phyloP scores from a whole-genome alignment of 2,113 vertebrate genomes.

The Lasiurus cinereus region DNA sequence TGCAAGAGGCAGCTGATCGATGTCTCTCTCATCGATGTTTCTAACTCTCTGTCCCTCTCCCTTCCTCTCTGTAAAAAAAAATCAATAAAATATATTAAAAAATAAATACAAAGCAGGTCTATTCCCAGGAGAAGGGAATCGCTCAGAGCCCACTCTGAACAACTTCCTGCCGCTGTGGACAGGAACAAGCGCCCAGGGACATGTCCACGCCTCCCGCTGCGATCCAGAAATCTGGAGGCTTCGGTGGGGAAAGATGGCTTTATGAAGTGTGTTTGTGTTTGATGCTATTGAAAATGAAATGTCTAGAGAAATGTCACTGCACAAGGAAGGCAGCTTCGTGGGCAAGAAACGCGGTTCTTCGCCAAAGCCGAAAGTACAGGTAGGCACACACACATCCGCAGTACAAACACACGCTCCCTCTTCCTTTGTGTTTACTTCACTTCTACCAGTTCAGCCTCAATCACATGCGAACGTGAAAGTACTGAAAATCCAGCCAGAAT shows the following conservation, averaged over 20 bases:
- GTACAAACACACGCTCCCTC: not conserved
- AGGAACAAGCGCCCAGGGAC: accelerated
- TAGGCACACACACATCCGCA: not conserved
- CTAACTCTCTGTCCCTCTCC: no score
- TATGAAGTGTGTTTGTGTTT: not conserved
- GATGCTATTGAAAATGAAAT: conserved; percentile 62
- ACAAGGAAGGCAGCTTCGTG: not conserved
- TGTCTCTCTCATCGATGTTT: no score
- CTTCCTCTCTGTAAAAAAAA: no score
- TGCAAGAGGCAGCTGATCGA: no score
- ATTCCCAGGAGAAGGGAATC: not conserved
- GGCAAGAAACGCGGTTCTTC: not conserved
- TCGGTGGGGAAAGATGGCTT: not conserved
- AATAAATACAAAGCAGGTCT: not conserved
- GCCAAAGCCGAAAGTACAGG: not conserved
- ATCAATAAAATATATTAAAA: no score
- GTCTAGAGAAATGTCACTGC: conserved; percentile 64
- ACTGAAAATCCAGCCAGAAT: not conserved
- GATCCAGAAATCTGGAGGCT: not conserved
- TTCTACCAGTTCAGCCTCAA: not conserved
- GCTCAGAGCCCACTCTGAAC: accelerated
- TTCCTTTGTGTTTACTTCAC: not conserved
- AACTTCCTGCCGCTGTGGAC: not conserved
- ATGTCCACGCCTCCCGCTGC: not conserved
- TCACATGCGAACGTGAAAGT: not conserved